Evolutionary conservation across 2,797 vertebrate species (phyloP).

Genomic region (Molossus molossus): DNA sequence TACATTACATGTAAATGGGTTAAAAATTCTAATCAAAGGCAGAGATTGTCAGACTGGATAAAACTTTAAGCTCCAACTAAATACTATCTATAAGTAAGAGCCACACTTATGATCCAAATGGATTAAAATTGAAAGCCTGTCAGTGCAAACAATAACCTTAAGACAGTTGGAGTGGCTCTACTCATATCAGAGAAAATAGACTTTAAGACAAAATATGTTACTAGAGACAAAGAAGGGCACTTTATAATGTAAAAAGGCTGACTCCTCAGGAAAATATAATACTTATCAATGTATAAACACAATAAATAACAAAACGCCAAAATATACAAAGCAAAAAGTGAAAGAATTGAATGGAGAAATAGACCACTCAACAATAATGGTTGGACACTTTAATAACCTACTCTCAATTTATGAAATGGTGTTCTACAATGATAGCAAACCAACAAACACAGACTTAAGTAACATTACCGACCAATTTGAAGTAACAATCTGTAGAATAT

Average conservation of each 20-base stretch:
- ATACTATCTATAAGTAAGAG: neutral
- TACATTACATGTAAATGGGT: constrained; percentile 2
- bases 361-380: neutral
- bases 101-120: neutral
- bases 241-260: constrained; percentile 1
- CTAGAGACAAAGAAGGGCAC: neutral
- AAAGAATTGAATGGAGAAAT: neutral
- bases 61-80: neutral
- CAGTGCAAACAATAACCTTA: neutral
- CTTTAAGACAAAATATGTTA: neutral
- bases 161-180: neutral
- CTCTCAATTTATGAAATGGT: neutral
- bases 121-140: neutral
- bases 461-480: neutral
- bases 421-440: neutral
- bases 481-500: neutral
- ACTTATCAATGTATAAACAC: neutral
- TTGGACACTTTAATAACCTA: neutral
- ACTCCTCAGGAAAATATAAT: neutral
- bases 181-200: neutral
- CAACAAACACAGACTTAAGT: neutral
- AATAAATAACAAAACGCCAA: neutral
- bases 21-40: constrained; percentile 21
- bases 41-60: neutral
- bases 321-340: neutral